Evolutionary conservation across 2,797 vertebrate genomes (phyloP).

Genomic region (Cossypha polioptera): DNA sequence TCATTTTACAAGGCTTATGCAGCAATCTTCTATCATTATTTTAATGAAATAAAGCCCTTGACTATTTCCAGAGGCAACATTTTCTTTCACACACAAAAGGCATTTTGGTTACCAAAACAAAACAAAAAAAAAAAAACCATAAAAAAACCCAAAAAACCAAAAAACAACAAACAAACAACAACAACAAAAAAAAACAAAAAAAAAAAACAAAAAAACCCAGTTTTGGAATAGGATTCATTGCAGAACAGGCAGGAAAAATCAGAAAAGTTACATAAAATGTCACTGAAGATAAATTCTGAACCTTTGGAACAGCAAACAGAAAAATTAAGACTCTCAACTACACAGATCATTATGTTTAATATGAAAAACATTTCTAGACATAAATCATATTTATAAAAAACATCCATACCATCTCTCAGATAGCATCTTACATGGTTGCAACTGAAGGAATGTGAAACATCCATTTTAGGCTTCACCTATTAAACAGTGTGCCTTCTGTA

Average conservation of each 20-base stretch:
- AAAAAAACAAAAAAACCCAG: too few species aligned
- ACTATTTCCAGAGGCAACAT: slow-evolving; percentile 31
- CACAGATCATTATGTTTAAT: slow-evolving; percentile 35
- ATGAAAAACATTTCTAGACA: slow-evolving; percentile 37
- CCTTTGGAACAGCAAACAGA: background rate
- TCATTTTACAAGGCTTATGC: slow-evolving; percentile 39
- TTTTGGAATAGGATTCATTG: background rate
- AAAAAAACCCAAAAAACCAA: too few species aligned
- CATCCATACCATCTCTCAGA: slow-evolving; percentile 33
- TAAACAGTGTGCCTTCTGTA: background rate
- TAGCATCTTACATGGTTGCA: slow-evolving; percentile 39
- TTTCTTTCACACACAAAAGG: background rate
- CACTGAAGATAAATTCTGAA: background rate
- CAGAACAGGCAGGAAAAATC: background rate
- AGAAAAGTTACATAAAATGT: background rate
- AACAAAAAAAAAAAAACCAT: background rate
- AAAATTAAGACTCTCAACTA: slow-evolving; percentile 33
- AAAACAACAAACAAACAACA: too few species aligned
- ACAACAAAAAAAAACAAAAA: too few species aligned
- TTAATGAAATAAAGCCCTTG: slow-evolving; percentile 41
- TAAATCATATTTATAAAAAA: slow-evolving; percentile 25
- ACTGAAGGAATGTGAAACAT: slow-evolving; percentile 36
- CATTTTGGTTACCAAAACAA: background rate
- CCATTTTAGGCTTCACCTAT: slow-evolving; percentile 23
- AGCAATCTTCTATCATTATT: slow-evolving; percentile 25